phyloP scores from a whole-genome alignment of 2,113 vertebrate genomes.

The Lophotis ruficrista region DNA sequence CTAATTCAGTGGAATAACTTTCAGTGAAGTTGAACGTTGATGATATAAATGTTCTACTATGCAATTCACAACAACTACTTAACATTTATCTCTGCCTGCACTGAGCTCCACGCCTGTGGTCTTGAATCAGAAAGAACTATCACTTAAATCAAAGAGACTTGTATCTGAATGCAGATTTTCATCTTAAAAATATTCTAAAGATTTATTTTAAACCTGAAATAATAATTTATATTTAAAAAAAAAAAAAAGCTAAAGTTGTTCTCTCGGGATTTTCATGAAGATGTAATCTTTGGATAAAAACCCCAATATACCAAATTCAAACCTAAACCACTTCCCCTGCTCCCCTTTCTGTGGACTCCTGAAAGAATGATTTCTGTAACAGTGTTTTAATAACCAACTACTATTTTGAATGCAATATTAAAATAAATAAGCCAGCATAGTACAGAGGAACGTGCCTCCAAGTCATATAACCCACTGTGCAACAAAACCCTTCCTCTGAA shows the following conservation, averaged over 20 bases:
- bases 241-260: not conserved
- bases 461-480: not conserved
- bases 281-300: not conserved
- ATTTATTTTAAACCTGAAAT: not conserved
- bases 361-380: not conserved
- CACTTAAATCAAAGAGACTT: not conserved
- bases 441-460: constrained; percentile 15
- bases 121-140: not conserved
- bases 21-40: not conserved
- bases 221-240: not conserved
- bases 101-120: not conserved
- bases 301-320: not conserved
- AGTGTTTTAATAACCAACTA: not conserved
- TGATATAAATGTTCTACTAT: not conserved
- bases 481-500: constrained; percentile 8
- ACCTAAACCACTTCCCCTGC: not conserved
- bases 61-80: not conserved
- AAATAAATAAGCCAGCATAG: constrained; percentile 3
- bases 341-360: not conserved
- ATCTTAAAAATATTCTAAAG: not conserved
- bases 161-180: not conserved
- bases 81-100: not conserved
- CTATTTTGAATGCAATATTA: constrained; percentile 1
- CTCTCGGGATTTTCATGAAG: not conserved
- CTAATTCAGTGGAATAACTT: not conserved